phyloP scores from a whole-genome alignment of 2,113 vertebrate genomes.

The Calidris pugnax region DNA sequence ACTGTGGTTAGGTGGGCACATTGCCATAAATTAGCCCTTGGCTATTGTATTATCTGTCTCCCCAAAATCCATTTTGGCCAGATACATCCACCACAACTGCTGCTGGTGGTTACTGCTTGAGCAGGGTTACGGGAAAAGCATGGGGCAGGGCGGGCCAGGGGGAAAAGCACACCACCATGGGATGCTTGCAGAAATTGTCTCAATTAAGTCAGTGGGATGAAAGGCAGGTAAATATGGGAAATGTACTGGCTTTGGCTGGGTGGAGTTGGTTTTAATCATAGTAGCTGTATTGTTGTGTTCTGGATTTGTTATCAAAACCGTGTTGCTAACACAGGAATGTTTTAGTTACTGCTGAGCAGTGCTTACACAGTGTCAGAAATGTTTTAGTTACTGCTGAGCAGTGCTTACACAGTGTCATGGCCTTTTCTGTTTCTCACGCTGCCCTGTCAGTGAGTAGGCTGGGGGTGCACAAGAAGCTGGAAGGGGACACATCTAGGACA shows the following conservation, averaged over 20 bases:
- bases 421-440: not conserved
- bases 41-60: not conserved
- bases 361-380: not conserved
- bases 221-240: not conserved
- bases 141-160: not conserved
- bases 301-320: not conserved
- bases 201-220: not conserved
- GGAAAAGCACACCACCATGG: not conserved
- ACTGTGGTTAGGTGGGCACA: not conserved
- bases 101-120: not conserved
- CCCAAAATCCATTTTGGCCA: not conserved
- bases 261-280: not conserved
- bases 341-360: not conserved
- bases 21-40: not conserved
- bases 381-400: not conserved
- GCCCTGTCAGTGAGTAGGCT: not conserved
- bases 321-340: fast-evolving
- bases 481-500: fast-evolving
- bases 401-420: not conserved
- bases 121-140: not conserved
- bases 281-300: not conserved
- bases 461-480: fast-evolving
- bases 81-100: not conserved
- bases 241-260: not conserved
- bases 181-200: not conserved